Conservation (phyloP, 2,797 vertebrate species). For the Rhinatrema bivittatum region DNA sequence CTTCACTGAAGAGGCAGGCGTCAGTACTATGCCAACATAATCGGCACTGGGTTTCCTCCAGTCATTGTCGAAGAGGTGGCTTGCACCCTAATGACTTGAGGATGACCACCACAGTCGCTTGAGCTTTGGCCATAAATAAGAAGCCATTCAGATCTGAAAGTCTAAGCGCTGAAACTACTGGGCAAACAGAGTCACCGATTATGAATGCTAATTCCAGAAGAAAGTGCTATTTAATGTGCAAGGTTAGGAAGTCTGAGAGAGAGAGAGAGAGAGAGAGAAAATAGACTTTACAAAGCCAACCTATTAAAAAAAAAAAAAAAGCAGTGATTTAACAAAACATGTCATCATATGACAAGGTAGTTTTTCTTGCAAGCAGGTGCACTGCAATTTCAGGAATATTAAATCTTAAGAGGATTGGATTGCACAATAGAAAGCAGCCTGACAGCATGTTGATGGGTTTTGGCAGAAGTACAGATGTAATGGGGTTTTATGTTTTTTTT, state of each 20-base stretch:
- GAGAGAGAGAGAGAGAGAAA: slow-evolving; percentile 14
- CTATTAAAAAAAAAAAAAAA: slow-evolving; percentile 16
- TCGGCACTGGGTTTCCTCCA: slow-evolving; percentile 7
- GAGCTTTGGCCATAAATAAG: neutral
- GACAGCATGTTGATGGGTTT: slow-evolving; percentile 43
- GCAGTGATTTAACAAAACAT: slow-evolving; percentile 19
- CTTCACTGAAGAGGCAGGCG: slow-evolving; percentile 7
- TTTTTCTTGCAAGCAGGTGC: slow-evolving; percentile 53
- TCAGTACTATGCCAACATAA: slow-evolving; percentile 7
- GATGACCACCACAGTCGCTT: neutral
- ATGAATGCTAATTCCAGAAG: neutral
- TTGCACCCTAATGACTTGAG: slow-evolving; percentile 3
- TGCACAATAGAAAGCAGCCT: slow-evolving; percentile 49
- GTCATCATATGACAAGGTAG: slow-evolving; percentile 24
- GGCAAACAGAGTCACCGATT: neutral
- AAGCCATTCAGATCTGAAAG: neutral
- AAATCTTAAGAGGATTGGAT: slow-evolving; percentile 44
- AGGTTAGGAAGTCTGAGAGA: neutral
- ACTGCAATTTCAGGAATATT: slow-evolving; percentile 30
- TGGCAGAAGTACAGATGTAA: slow-evolving; percentile 53
- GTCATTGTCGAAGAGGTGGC: neutral
- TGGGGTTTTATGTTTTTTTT: slow-evolving; percentile 30
- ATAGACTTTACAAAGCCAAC: slow-evolving; percentile 8
- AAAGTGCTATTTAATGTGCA: slow-evolving; percentile 14
- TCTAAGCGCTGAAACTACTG: neutral